Evolutionary conservation across 2,888 invertebrate genomes (phyloP).

Genomic region (Zygogramma bicolorata): DNA sequence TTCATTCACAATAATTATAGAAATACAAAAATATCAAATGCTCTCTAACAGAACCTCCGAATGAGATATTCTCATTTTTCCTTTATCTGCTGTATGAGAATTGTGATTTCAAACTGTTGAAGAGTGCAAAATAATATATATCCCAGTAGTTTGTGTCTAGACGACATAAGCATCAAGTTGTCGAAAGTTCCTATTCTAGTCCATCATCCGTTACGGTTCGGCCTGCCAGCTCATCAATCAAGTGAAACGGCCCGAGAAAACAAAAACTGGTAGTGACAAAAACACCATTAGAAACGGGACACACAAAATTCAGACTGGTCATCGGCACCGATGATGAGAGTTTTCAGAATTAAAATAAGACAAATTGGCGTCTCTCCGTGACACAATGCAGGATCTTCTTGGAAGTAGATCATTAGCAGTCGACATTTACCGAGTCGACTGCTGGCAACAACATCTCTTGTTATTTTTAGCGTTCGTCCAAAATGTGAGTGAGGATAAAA

Average conservation of each 20-base stretch:
- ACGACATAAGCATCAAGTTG: neutral
- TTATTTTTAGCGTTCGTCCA: too few species aligned
- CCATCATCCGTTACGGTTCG: neutral
- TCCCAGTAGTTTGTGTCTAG: neutral
- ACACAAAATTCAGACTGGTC: neutral
- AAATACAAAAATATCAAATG: too few species aligned
- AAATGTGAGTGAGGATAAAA: too few species aligned
- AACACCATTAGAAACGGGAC: slow-evolving; percentile 16
- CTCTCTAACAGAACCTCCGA: too few species aligned
- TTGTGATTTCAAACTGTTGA: too few species aligned
- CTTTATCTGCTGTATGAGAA: too few species aligned
- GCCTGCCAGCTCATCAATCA: slow-evolving; percentile 11
- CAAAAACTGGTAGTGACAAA: slow-evolving; percentile 17
- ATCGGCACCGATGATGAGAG: neutral
- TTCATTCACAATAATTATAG: too few species aligned
- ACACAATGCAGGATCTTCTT: slow-evolving; percentile 11
- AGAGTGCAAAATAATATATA: neutral
- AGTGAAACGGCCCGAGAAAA: neutral
- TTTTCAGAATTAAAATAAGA: slow-evolving; percentile 13
- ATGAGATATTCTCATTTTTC: too few species aligned
- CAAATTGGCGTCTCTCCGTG: slow-evolving; percentile 12
- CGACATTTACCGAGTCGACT: neutral
- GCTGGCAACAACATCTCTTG: too few species aligned
- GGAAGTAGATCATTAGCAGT: slow-evolving; percentile 2
- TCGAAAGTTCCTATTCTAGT: neutral